phyloP scores from a whole-genome alignment of 1,140 invertebrate genomes.

The Listronotus oregonensis region DNA sequence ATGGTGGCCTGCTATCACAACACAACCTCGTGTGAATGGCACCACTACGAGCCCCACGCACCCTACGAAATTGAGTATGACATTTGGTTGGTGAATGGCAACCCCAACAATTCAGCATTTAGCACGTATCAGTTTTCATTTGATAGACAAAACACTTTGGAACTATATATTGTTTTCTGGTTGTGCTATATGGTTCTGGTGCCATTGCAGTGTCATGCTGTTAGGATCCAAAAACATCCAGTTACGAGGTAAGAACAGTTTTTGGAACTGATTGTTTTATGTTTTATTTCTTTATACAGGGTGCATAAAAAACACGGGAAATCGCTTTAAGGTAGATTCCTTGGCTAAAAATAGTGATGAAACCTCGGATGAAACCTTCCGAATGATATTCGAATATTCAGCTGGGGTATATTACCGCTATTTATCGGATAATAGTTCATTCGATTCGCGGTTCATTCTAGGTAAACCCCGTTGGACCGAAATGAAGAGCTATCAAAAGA shows the following conservation, averaged over 20 bases:
- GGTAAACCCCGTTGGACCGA: too few relatives aligned
- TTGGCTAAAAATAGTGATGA: too few relatives aligned
- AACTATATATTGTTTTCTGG: slow-evolving; percentile 90
- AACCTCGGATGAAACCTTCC: too few relatives aligned
- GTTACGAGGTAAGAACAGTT: slow-evolving; percentile 69
- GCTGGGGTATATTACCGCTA: too few relatives aligned
- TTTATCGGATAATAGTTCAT: too few relatives aligned
- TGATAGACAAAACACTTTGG: slow-evolving; percentile 91
- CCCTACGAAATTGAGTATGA: slow-evolving; percentile 78
- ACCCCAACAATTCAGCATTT: slow-evolving; percentile 81
- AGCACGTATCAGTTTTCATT: slow-evolving; percentile 97
- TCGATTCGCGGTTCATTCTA: too few relatives aligned
- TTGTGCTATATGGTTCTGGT: slow-evolving; percentile 85
- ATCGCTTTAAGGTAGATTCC: too few relatives aligned
- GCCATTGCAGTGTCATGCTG: slow-evolving; percentile 89
- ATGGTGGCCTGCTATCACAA: slow-evolving; percentile 90
- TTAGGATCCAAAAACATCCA: slow-evolving; percentile 81
- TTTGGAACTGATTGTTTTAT: too few relatives aligned
- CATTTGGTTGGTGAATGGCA: slow-evolving; percentile 95
- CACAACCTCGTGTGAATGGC: slow-evolving; percentile 79
- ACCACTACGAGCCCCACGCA: slow-evolving; percentile 64
- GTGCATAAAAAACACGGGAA: too few relatives aligned
- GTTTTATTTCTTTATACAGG: too few relatives aligned
- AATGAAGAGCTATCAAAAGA: too few relatives aligned
- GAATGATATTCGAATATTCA: too few relatives aligned